Conservation (phyloP, 2,797 vertebrate species). For the Helarctos malayanus region DNA sequence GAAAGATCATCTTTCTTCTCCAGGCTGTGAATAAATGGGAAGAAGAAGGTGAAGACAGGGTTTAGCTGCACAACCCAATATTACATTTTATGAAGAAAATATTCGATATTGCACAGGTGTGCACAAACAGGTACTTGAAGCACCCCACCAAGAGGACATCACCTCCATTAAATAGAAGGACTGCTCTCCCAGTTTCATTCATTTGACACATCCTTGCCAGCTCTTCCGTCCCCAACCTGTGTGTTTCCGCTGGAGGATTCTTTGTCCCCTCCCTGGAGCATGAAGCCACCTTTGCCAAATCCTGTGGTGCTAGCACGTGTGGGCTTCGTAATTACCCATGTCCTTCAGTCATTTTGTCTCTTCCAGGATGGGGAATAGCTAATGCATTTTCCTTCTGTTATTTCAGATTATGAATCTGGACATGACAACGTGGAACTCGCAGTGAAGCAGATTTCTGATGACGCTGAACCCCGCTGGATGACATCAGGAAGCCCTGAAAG, state of each 20-base stretch:
- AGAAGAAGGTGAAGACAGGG: constrained; percentile 11
- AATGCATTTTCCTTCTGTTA: not conserved
- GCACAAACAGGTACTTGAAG: not conserved
- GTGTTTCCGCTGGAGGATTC: not conserved
- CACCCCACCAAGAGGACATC: not conserved
- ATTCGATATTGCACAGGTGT: not conserved
- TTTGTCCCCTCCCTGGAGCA: not conserved
- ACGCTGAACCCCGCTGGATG: constrained; percentile 58
- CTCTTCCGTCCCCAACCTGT: not conserved
- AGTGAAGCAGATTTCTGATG: constrained; percentile 72
- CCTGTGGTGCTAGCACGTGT: not conserved
- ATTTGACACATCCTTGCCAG: not conserved
- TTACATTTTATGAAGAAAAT: not conserved
- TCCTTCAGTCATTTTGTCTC: not conserved
- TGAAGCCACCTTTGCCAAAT: not conserved
- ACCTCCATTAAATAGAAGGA: not conserved
- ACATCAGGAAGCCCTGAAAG: constrained; percentile 23
- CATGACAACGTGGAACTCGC: constrained; percentile 61
- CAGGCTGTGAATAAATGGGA: not conserved
- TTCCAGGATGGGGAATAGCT: not conserved
- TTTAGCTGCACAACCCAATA: constrained; percentile 12
- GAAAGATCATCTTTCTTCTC: constrained; percentile 48
- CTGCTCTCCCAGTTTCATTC: not conserved
- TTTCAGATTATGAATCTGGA: constrained; percentile 75
- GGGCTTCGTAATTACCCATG: not conserved